These are phyloP conservation scores for Tigriopus californicus DNA, from an alignment of 2,888 invertebrate genomes.

Conservation along the genomic window DNA sequence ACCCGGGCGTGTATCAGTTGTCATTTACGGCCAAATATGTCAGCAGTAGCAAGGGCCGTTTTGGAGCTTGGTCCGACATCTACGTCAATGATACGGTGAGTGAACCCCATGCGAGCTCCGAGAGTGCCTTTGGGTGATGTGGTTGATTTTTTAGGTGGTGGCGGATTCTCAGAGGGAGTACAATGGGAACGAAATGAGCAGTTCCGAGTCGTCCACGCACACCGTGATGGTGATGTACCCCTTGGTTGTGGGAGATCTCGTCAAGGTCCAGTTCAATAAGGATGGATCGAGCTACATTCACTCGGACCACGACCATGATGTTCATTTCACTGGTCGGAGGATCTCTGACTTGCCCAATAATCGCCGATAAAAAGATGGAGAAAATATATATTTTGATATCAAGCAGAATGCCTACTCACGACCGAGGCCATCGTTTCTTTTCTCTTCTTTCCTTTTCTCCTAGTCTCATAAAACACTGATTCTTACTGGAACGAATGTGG, in stretches of 20 bases:
- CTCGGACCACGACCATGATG: conserved; percentile 13
- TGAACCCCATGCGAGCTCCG: no score
- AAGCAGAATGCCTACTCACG: no score
- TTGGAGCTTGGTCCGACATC: conserved; percentile 9
- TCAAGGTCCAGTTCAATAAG: conserved; percentile 12
- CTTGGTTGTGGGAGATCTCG: neutral
- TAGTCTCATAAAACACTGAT: no score
- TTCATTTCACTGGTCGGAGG: conserved; percentile 11
- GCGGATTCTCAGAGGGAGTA: conserved; percentile 14
- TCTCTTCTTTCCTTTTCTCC: no score
- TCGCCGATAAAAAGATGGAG: no score
- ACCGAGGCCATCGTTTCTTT: no score
- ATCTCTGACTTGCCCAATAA: neutral
- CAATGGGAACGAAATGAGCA: neutral
- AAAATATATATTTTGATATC: no score
- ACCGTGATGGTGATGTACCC: conserved; percentile 5
- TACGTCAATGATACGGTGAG: conserved; percentile 8
- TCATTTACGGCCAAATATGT: conserved; percentile 11
- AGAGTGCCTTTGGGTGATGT: neutral
- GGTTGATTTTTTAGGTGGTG: neutral
- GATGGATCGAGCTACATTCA: conserved; percentile 11
- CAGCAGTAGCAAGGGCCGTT: conserved; percentile 2
- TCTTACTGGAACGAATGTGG: no score
- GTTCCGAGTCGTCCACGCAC: conserved; percentile 5
- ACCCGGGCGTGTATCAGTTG: conserved; percentile 1